phyloP scores from a whole-genome alignment of 2,797 vertebrate genomes.

The Enteromius treurensis region DNA sequence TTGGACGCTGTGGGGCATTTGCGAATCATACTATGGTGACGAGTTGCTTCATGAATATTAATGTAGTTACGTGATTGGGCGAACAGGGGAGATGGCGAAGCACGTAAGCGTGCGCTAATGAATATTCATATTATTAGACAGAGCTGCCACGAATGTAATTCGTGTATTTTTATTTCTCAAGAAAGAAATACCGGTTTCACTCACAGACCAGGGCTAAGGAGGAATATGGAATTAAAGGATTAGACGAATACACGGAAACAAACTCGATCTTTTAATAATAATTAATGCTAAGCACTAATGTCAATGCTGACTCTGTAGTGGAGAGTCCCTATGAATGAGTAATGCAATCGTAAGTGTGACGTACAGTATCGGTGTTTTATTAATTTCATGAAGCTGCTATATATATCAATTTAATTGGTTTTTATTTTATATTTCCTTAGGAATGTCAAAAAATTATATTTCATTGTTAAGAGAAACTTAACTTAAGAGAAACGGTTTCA shows the following conservation, averaged over 20 bases:
- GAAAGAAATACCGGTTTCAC: background rate
- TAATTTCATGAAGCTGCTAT: background rate
- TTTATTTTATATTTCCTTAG: too few species aligned
- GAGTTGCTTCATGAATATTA: background rate
- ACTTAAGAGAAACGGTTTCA: too few species aligned
- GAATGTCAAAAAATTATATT: background rate
- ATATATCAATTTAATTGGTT: too few species aligned
- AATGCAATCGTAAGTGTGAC: background rate
- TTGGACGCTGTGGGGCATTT: background rate
- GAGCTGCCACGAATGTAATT: background rate
- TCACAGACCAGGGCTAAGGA: background rate
- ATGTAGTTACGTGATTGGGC: background rate
- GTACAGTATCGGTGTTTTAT: too few species aligned
- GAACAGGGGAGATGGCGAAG: background rate
- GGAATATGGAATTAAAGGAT: background rate
- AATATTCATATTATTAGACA: background rate
- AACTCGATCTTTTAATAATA: background rate
- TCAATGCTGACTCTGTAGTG: background rate
- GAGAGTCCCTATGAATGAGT: background rate
- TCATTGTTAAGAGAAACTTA: background rate
- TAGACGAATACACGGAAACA: background rate
- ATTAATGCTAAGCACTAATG: background rate
- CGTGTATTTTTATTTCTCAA: background rate
- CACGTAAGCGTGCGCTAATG: background rate
- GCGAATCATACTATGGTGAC: slow-evolving; percentile 11